Evolutionary conservation across 1,140 invertebrate species (phyloP).

Genomic region (Temnothorax curvispinosus): DNA sequence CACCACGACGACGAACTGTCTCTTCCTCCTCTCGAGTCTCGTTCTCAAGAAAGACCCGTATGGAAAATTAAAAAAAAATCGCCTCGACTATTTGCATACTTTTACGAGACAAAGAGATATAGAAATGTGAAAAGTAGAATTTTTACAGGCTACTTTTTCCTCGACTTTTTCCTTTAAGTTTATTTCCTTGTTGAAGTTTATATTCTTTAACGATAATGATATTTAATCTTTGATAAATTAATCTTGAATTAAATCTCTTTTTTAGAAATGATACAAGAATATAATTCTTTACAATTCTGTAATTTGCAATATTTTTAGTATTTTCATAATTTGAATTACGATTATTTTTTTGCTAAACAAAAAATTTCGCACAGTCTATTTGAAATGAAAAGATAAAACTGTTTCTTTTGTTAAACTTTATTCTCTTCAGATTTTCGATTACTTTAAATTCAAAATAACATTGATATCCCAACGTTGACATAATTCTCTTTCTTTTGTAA

Average conservation of each 20-base stretch:
- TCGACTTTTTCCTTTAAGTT: no score
- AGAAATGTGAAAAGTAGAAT: constrained; percentile 1
- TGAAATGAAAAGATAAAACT: neutral
- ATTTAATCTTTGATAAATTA: neutral
- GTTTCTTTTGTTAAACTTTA: neutral
- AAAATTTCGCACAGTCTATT: neutral
- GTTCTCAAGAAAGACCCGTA: neutral
- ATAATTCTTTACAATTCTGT: neutral
- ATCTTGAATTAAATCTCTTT: neutral
- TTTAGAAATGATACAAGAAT: neutral
- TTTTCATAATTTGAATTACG: neutral
- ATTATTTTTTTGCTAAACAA: neutral
- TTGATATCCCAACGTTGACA: neutral
- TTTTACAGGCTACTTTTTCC: neutral
- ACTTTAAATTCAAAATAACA: neutral
- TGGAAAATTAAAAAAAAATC: neutral
- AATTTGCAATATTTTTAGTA: constrained; percentile 5
- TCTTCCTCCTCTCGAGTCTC: neutral
- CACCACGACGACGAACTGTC: constrained; percentile 21
- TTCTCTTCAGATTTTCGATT: neutral
- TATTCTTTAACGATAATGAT: neutral
- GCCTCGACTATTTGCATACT: neutral
- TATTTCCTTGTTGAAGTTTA: neutral
- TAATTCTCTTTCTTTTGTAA: neutral
- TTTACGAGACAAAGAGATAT: neutral